These are phyloP conservation scores for Eristalinus sepulchralis DNA, from an alignment of 2,888 invertebrate genomes.

Conservation along the genomic window DNA sequence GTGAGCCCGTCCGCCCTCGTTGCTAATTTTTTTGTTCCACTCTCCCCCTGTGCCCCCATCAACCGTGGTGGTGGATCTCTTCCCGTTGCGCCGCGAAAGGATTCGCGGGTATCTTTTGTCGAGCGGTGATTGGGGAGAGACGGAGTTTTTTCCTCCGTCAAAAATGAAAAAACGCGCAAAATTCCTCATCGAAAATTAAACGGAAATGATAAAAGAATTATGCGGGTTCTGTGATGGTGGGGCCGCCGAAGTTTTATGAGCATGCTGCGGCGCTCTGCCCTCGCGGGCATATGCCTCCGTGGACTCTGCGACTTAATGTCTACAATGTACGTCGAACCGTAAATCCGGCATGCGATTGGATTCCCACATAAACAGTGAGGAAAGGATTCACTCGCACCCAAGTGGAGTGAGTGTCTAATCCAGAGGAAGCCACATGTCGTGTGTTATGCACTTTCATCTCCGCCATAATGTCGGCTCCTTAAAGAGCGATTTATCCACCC, in stretches of 20 bases:
- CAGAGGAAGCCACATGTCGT: conserved; percentile 35
- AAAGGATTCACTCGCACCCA: neutral
- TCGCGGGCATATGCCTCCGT: conserved; percentile 13
- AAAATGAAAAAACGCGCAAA: neutral
- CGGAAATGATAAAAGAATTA: conserved; percentile 54
- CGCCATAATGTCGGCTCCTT: conserved; percentile 16
- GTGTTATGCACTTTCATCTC: conserved; percentile 38
- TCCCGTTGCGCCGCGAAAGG: neutral
- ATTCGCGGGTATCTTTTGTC: conserved; percentile 22
- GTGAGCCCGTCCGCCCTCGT: conserved; percentile 37
- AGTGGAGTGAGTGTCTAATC: neutral
- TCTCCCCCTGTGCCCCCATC: neutral
- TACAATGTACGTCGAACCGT: conserved; percentile 22
- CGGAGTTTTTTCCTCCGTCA: neutral
- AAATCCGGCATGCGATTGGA: conserved; percentile 3
- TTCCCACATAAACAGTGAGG: neutral
- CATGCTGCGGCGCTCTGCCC: neutral
- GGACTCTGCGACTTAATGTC: conserved; percentile 32
- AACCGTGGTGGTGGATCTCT: neutral
- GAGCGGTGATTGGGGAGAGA: conserved; percentile 5
- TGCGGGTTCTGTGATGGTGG: conserved; percentile 20
- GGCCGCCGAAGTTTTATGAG: conserved; percentile 17
- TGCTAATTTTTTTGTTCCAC: neutral
- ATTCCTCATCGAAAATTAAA: conserved; percentile 30
- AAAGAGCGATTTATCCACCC: neutral